Evolutionary conservation across 2,113 vertebrate species (phyloP), one percentile per base, ranked within the genome.

Genomic region (Lethenteron camtschaticum): DNA sequence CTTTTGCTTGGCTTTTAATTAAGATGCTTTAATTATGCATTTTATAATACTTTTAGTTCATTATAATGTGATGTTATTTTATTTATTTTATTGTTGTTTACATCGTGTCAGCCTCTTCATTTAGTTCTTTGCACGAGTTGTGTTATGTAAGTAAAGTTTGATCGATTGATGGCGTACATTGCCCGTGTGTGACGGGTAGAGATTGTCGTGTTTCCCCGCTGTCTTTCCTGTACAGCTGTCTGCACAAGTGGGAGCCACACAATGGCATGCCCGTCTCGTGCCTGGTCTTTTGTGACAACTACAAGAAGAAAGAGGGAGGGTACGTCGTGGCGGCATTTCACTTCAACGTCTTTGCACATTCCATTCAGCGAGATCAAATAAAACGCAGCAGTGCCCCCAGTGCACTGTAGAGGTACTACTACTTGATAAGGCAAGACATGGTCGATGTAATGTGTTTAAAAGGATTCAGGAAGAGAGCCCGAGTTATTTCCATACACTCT

Each of bases 241-340:
- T 97, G 11, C 91, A 97, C 10, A 92, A 99, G 69, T 82, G 92
- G 84, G 86, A 86, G 56, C 92, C 92, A 57, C 92, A 99, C 11
- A 84, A 85, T 57, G 89, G 89, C 8, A 80, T 81, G 2, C 90
- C 94, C 56, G 85, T 99, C 13, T 99, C 92, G 72, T 99, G 92
- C 73, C 82, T 99, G 69, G 83, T 97, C 0, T 99, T 97, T 75
- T 99, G 94, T 78, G 94, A 99, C 78, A 95, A 99, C 81, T 92
- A 97, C 79, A 96, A 95, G 75, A 87, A 92, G 68, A 90, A 99
- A 80, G 94, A 97, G 73, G 89, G 90, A 57, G 94, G 96, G 94
- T 99, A 76, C 85, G 94, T 85, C 56, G n/a, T 69, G 14, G 24
- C 16, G 3, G 41, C 41, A 41, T 41, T 41, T 7, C 41, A 41